These are phyloP conservation scores for Agrenia bidenticulata DNA, from an alignment of 2,888 invertebrate genomes.

Conservation along the genomic window DNA sequence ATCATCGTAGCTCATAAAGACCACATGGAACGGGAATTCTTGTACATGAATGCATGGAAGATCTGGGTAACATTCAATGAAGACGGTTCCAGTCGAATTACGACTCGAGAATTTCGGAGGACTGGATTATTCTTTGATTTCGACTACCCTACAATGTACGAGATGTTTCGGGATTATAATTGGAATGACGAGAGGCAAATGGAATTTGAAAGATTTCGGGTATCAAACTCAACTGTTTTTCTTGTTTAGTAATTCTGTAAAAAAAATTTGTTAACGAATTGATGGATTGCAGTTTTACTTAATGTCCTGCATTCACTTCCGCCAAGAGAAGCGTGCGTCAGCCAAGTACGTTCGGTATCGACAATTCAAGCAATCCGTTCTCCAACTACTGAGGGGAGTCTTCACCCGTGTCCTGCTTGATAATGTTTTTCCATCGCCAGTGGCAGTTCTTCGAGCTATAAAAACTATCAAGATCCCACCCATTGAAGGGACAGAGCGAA, in stretches of 20 bases:
- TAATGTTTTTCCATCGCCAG: constrained; percentile 27
- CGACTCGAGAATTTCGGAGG: constrained; percentile 28
- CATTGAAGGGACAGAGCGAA: constrained; percentile 27
- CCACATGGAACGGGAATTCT: constrained; percentile 32
- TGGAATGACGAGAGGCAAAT: constrained; percentile 33
- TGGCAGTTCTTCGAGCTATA: constrained; percentile 26
- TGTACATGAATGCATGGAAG: constrained; percentile 40
- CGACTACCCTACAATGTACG: constrained; percentile 36
- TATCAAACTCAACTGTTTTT: neutral
- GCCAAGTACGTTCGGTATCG: constrained; percentile 31
- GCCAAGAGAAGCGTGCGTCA: constrained; percentile 17
- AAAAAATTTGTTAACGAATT: neutral
- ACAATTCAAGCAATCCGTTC: constrained; percentile 29
- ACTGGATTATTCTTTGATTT: constrained; percentile 36
- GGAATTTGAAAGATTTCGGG: constrained; percentile 37
- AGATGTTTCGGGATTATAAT: constrained; percentile 31
- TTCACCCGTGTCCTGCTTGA: constrained; percentile 19
- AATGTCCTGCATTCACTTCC: constrained; percentile 34
- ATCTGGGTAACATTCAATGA: constrained; percentile 39
- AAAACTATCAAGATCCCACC: constrained; percentile 28
- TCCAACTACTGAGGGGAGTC: constrained; percentile 15
- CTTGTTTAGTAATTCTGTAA: neutral
- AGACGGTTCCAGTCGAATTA: constrained; percentile 18
- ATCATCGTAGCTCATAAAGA: constrained; percentile 36
- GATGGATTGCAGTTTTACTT: constrained; percentile 28